Evolutionary conservation across 2,888 invertebrate genomes (phyloP), one percentile per base, ranked within the genome.

Genomic region (Yponomeuta cagnagella): DNA sequence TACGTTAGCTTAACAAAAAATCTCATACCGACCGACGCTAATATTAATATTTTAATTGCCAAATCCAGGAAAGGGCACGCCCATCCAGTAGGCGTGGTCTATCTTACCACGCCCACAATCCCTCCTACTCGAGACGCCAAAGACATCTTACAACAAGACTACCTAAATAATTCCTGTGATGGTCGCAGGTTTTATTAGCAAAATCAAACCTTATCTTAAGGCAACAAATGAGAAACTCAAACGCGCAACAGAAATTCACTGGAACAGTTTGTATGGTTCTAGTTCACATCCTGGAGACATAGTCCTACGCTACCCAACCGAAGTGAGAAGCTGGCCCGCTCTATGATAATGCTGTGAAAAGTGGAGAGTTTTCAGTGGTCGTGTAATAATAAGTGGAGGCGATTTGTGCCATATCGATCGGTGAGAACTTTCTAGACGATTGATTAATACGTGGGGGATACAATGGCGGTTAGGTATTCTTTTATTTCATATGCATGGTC

Each of bases 401-500:
- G 83, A 88, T 86, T 80, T 80, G 79, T 33, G 68, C 71, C 74
- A 80, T 91, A 91, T 91, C 80, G 91, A 92, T 90, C 85, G 80
- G 73, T 66, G 71, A 65, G 73, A 92, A 91, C 87, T 91, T 91
- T 90, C 86, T 88, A 91, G 91, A 91, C 91, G 84, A 90, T 89
- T 91, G 90, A 89, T 90, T 78, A 82, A 82, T 81, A 79, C 79
- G 75, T 73, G 73, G 72, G 74, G 74, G 76, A 75, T 73, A 71
- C 72, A 71, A 12, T 70, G 63, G 68, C 73, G 67, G 72, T 73
- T 72, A 69, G 12, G 65, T 12, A 70, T 66, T 48, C 31, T 67
- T 63, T 70, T 72, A 66, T 52, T 43, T 2, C 15, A 58, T 58
- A 15, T 9, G 52, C 15, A 3, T 2, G 12, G 12, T 5, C 12